Percentiles rank a stretch among this genome's conserved stretches.
These are phyloP conservation scores for Anadara kagoshimensis DNA, from an alignment of 1,140 invertebrate genomes.

Conservation along the genomic window DNA sequence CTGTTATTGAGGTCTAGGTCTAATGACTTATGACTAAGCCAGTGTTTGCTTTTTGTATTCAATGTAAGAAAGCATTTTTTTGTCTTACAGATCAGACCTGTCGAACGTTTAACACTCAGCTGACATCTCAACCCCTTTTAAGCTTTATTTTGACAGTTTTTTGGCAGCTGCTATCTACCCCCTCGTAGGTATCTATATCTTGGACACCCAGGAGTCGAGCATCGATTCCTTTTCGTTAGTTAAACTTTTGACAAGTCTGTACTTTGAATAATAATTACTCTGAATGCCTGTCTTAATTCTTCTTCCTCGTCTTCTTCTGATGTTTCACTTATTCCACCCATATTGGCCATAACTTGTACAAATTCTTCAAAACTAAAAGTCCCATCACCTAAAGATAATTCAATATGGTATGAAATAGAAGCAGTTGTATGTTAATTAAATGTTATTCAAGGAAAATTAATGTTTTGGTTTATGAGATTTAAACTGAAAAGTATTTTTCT, in stretches of 20 bases:
- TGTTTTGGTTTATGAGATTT: not conserved
- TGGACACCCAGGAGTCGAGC: too few relatives aligned
- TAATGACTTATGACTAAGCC: too few relatives aligned
- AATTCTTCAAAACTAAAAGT: constrained; percentile 95
- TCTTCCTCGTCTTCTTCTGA: constrained; percentile 87
- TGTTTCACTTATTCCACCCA: constrained; percentile 77
- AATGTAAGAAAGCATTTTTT: too few relatives aligned
- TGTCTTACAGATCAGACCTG: too few relatives aligned
- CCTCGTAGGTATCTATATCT: too few relatives aligned
- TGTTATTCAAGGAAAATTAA: not conserved
- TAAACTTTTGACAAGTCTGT: too few relatives aligned
- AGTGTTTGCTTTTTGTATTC: too few relatives aligned
- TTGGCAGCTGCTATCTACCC: too few relatives aligned
- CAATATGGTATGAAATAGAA: not conserved
- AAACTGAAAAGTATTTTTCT: not conserved
- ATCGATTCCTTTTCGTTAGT: too few relatives aligned
- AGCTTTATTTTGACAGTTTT: too few relatives aligned
- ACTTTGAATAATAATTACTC: constrained; percentile 75
- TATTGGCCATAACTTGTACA: constrained; percentile 91
- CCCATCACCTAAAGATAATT: constrained; percentile 81
- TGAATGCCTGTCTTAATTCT: constrained; percentile 67
- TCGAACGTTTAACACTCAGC: too few relatives aligned
- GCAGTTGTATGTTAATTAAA: not conserved
- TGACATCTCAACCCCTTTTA: too few relatives aligned
- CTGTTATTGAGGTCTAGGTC: constrained; percentile 53